Evolutionary conservation across 2,113 vertebrate genomes (phyloP).

Genomic region (Proterorhinus semilunaris): DNA sequence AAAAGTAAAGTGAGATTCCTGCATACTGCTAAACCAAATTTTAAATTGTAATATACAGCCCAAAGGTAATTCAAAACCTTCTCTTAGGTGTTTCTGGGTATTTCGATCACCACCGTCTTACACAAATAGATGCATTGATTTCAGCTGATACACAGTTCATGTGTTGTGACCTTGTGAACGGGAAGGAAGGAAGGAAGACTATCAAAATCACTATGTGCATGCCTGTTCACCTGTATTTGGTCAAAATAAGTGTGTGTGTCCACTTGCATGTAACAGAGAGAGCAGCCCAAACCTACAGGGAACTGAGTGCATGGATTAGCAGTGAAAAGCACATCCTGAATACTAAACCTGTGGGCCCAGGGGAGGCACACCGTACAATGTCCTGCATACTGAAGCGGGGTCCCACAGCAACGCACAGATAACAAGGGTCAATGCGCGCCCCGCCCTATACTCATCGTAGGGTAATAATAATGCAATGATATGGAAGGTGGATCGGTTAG

Average conservation of each 20-base stretch:
- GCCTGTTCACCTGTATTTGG: background rate
- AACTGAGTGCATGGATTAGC: slow-evolving; percentile 36
- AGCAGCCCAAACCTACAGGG: slow-evolving; percentile 42
- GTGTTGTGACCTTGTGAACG: slow-evolving; percentile 27
- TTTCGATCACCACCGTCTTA: background rate
- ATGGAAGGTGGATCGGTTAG: slow-evolving; percentile 6
- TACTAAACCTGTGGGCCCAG: slow-evolving; percentile 33
- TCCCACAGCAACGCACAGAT: background rate
- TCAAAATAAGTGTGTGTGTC: slow-evolving; percentile 5
- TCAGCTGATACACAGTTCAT: slow-evolving; percentile 27
- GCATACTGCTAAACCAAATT: no score
- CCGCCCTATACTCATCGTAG: slow-evolving; percentile 19
- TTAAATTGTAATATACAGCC: no score
- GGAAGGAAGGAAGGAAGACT: slow-evolving; percentile 8
- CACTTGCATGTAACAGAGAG: slow-evolving; percentile 28
- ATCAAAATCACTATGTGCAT: no score
- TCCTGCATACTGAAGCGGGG: slow-evolving; percentile 9
- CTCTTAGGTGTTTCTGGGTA: no score
- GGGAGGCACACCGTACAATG: slow-evolving; percentile 5
- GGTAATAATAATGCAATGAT: slow-evolving; percentile 21
- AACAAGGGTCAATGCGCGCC: slow-evolving; percentile 13
- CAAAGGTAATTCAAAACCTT: no score
- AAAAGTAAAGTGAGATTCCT: no score
- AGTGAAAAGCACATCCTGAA: slow-evolving; percentile 33
- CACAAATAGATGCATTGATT: slow-evolving; percentile 51